Percentiles rank a stretch among this genome's conserved stretches.
Conservation (phyloP, 2,888 invertebrate genomes). For the Patella pellucida region DNA sequence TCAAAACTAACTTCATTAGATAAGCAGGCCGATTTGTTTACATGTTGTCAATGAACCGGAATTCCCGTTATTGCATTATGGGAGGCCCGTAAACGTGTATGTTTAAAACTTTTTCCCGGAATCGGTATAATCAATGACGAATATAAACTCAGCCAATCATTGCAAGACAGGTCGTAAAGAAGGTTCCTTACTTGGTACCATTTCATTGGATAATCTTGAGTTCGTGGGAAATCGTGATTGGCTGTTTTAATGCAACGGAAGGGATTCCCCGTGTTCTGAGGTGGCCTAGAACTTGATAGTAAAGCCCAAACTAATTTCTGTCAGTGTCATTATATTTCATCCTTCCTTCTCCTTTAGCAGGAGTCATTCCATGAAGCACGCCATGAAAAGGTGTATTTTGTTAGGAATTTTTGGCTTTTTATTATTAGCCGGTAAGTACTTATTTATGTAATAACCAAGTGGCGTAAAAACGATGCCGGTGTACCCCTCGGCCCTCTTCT, state of each 20-base stretch:
- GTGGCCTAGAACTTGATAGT: neutral
- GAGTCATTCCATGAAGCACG: constrained; percentile 16
- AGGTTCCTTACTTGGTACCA: constrained; percentile 55
- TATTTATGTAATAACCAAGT: too few species aligned
- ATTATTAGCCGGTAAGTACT: constrained; percentile 55
- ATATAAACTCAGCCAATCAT: constrained; percentile 49
- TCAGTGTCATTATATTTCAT: constrained; percentile 21
- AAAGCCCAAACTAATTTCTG: neutral
- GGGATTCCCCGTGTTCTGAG: constrained; percentile 50
- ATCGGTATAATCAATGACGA: constrained; percentile 18
- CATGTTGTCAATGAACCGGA: constrained; percentile 1
- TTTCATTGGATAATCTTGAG: constrained; percentile 51
- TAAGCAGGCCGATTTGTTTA: neutral
- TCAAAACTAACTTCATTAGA: too few species aligned
- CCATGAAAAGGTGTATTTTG: constrained; percentile 44
- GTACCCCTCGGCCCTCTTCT: too few species aligned
- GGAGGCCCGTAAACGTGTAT: too few species aligned
- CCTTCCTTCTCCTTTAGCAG: constrained; percentile 19
- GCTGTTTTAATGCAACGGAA: constrained; percentile 34
- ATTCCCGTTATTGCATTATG: too few species aligned
- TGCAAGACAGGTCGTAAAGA: constrained; percentile 54
- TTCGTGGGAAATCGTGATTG: constrained; percentile 60
- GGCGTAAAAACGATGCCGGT: too few species aligned
- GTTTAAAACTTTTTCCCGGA: too few species aligned
- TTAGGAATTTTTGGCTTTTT: constrained; percentile 57